Conservation (phyloP, 2,797 vertebrate genomes). For the Propithecus perrieri region DNA sequence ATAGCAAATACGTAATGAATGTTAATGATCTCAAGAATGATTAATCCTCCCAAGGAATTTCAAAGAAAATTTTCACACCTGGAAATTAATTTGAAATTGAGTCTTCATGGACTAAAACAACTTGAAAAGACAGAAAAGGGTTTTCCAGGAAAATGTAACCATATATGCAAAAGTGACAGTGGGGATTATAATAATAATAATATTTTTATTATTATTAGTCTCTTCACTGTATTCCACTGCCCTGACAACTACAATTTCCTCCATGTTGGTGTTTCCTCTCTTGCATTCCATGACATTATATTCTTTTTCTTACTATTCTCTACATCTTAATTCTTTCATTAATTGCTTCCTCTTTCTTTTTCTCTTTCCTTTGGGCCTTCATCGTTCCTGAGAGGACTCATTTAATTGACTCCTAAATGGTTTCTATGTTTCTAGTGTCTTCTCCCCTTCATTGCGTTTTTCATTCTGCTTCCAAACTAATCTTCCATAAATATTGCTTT, state of each 20-base stretch:
- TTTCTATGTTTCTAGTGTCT: not conserved
- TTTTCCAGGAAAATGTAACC: not conserved
- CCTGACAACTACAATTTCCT: not conserved
- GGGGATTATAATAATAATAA: not conserved
- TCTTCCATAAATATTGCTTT: not conserved
- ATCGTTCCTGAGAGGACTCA: not conserved
- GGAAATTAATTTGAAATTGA: not conserved
- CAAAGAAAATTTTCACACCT: not conserved
- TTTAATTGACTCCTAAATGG: not conserved
- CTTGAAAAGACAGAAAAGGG: not conserved
- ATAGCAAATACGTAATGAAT: not conserved
- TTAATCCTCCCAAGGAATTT: not conserved
- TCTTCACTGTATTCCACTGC: not conserved
- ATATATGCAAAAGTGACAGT: not conserved
- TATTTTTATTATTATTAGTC: not conserved
- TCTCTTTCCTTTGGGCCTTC: not conserved
- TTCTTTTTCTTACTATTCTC: not conserved
- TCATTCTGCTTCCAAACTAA: not conserved
- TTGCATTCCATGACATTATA: not conserved
- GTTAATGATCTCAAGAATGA: not conserved
- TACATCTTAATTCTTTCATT: not conserved
- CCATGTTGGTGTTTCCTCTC: not conserved
- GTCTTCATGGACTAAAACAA: not conserved
- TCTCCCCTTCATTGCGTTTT: not conserved
- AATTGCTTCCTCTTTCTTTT: not conserved